Percentiles rank a stretch among this genome's conserved stretches.
Conservation (phyloP, 37 sponge, comb jelly and placozoan genomes). For the Oscarella lobularis region DNA sequence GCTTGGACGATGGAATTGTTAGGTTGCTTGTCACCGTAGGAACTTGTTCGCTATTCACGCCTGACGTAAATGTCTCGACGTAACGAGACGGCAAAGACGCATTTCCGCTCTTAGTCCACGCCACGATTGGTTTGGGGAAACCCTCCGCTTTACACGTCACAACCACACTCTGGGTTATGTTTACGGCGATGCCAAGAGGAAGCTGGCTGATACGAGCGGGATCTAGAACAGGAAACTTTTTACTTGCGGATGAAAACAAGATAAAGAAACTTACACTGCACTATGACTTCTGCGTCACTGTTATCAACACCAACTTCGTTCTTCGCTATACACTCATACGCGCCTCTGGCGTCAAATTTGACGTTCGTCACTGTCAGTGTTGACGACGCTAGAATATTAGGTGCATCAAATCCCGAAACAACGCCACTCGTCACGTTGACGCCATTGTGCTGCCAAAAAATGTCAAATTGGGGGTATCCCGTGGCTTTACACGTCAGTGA, state of each 20-base stretch:
- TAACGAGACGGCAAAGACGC: not conserved
- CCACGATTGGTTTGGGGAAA: conserved; percentile 7
- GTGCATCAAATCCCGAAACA: too few relatives aligned
- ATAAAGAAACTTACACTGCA: not conserved
- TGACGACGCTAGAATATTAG: not conserved
- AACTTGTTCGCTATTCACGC: not conserved
- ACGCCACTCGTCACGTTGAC: conserved; percentile 1
- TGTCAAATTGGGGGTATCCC: conserved; percentile 29
- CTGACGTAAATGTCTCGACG: not conserved
- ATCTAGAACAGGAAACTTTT: too few relatives aligned
- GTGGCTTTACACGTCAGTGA: conserved; percentile 22
- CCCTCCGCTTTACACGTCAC: conserved; percentile 26
- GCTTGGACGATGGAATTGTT: conserved; percentile 8
- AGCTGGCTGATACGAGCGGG: conserved; percentile 10
- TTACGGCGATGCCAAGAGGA: conserved; percentile 15
- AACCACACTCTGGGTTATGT: not conserved
- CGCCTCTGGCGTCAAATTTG: conserved; percentile 27
- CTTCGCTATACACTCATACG: conserved; percentile 34
- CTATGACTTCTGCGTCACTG: not conserved
- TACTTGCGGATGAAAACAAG: too few relatives aligned
- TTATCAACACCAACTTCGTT: conserved; percentile 37
- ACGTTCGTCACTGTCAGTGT: not conserved
- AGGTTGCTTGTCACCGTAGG: conserved; percentile 12
- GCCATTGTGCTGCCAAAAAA: conserved; percentile 25
- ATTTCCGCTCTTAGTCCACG: conserved; percentile 27